These are phyloP conservation scores for Megathymus violae DNA, from an alignment of 1,140 invertebrate genomes.

Conservation along the genomic window DNA sequence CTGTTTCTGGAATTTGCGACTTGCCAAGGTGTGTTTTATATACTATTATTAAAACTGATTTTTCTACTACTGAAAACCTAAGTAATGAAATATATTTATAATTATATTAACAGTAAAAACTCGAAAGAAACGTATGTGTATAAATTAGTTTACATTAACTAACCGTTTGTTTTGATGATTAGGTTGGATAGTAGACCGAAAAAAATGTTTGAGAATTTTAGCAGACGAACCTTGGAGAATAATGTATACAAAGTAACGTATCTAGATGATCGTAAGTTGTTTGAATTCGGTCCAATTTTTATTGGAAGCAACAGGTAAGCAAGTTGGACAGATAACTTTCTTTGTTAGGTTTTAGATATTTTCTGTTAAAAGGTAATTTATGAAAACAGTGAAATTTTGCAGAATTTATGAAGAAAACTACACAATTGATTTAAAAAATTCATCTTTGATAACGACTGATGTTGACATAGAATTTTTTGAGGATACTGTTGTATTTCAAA, in stretches of 20 bases:
- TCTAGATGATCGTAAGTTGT: constrained; percentile 70
- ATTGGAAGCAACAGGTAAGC: constrained; percentile 59
- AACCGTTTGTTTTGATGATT: too few relatives aligned
- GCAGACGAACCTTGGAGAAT: constrained; percentile 63
- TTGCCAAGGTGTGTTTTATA: constrained; percentile 64
- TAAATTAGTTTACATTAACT: too few relatives aligned
- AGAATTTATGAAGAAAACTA: constrained; percentile 76
- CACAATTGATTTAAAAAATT: constrained; percentile 66
- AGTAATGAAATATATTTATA: too few relatives aligned
- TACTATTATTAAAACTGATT: too few relatives aligned
- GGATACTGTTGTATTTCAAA: constrained; percentile 63
- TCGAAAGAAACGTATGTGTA: too few relatives aligned
- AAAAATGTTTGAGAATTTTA: constrained; percentile 77
- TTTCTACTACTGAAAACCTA: too few relatives aligned
- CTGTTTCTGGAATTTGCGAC: constrained; percentile 69
- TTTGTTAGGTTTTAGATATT: neutral
- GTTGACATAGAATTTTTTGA: constrained; percentile 68
- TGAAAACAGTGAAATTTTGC: constrained; percentile 35
- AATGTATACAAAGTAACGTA: constrained; percentile 71
- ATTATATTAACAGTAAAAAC: too few relatives aligned
- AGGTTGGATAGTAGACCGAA: constrained; percentile 73
- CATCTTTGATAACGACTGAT: constrained; percentile 66
- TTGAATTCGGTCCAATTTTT: constrained; percentile 77
- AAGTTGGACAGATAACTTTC: too few relatives aligned
- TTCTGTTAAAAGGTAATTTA: constrained; percentile 2